Evolutionary conservation across 1,140 invertebrate species (phyloP).

Genomic region (Pseudomyrmex gracilis): DNA sequence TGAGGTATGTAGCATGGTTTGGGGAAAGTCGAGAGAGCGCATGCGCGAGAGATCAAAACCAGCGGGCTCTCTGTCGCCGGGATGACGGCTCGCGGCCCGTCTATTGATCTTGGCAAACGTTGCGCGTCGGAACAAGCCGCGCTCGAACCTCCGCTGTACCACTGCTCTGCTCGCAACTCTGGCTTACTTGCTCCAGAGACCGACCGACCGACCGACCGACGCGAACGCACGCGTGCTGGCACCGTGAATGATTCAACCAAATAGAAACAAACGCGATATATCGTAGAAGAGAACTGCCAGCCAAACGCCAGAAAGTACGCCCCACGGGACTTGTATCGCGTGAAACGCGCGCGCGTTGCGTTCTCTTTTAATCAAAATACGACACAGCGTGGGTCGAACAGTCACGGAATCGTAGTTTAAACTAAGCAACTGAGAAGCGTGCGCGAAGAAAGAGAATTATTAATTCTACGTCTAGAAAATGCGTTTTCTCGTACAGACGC

Average conservation of each 20-base stretch:
- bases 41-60: slow-evolving; percentile 79
- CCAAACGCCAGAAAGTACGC: slow-evolving; percentile 19
- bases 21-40: slow-evolving; percentile 60
- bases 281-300: slow-evolving; percentile 8
- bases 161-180: slow-evolving; percentile 11
- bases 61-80: slow-evolving; percentile 78
- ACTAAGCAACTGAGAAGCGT: slow-evolving; percentile 23
- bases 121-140: slow-evolving; percentile 73
- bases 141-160: slow-evolving; percentile 57
- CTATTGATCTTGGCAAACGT: slow-evolving; percentile 82
- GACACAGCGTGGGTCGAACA: slow-evolving; percentile 30
- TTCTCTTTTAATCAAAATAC: slow-evolving; percentile 51
- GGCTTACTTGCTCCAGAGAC: slow-evolving; percentile 37
- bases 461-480: not conserved
- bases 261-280: slow-evolving; percentile 44
- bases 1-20: not conserved
- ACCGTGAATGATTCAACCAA: slow-evolving; percentile 34
- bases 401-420: slow-evolving; percentile 16
- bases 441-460: slow-evolving; percentile 24
- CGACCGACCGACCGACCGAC: slow-evolving; percentile 21
- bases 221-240: not conserved
- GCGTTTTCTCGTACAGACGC: not conserved
- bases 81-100: slow-evolving; percentile 77
- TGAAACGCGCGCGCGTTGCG: not conserved
- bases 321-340: slow-evolving; percentile 35